phyloP scores from a whole-genome alignment of 2,888 invertebrate species.

The Andrena haemorrhoa region DNA sequence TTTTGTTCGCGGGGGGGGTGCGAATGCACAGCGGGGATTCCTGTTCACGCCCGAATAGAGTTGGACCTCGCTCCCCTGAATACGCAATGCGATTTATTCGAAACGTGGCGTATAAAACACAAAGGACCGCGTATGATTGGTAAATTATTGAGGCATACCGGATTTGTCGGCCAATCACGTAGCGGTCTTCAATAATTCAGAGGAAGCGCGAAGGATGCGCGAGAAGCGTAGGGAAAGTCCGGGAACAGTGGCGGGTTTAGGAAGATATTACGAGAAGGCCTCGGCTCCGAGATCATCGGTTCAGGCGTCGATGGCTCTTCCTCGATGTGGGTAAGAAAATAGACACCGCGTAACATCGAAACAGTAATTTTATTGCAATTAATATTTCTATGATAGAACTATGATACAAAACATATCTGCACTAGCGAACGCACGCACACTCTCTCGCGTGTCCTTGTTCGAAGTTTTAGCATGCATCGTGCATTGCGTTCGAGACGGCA shows the following conservation, averaged over 20 bases:
- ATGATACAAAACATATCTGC: conserved; percentile 78
- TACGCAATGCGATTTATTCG: conserved; percentile 84
- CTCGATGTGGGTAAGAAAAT: background rate
- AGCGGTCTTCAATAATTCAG: conserved; percentile 83
- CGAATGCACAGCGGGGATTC: conserved; percentile 57
- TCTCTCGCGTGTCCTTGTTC: conserved; percentile 60
- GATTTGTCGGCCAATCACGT: conserved; percentile 84
- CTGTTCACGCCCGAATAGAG: conserved; percentile 80
- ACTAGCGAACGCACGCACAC: conserved; percentile 66
- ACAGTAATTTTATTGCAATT: conserved; percentile 78
- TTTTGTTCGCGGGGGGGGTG: conserved; percentile 22
- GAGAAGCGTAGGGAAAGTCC: conserved; percentile 50
- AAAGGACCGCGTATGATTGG: conserved; percentile 84
- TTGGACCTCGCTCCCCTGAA: conserved; percentile 82
- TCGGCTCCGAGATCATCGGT: conserved; percentile 34
- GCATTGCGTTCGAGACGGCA: conserved; percentile 35
- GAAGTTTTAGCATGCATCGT: conserved; percentile 50
- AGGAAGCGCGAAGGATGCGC: conserved; percentile 70
- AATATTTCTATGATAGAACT: conserved; percentile 75
- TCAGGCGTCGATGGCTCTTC: conserved; percentile 24
- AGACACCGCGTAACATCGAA: conserved; percentile 76
- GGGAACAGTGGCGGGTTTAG: conserved; percentile 24
- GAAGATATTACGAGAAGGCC: conserved; percentile 49
- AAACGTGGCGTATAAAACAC: conserved; percentile 80
- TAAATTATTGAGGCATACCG: conserved; percentile 83